Evolutionary conservation across 2,113 vertebrate species (phyloP), one percentile per base, ranked within the genome.

Genomic region (Nothoprocta pentlandii): DNA sequence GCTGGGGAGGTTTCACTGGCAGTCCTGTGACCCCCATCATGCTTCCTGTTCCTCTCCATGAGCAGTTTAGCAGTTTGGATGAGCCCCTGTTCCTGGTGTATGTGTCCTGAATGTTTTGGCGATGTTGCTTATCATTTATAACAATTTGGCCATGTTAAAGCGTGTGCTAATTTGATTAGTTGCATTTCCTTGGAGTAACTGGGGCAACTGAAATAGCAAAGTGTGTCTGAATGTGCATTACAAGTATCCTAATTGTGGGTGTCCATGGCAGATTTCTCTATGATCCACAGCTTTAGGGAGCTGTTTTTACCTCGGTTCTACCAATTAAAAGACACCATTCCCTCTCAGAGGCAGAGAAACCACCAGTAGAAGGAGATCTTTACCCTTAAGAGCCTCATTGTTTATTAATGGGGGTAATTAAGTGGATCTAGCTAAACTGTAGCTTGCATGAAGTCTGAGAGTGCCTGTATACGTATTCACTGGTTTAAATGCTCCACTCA

Each of bases 321-420:
- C 28, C 19, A 7, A 59, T n/a, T 39, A n/a, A 83, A 83, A 90
- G 39, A 9, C 13, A 58, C 20, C 8, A 5, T 59, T 89, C 92
- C 32, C n/a, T 62, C 56, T 70, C n/a, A n/a, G 19, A 85, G 49
- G 58, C 80, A 46, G 62, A 77, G 68, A 91, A 92, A 58, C 30
- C 62, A 74, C 64, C 73, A 89, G 51, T 46, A 64, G 49, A 89
- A 91, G 74, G 63, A 76, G 87, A 87, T 62, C 70, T 73, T 80
- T 84, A 47, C 66, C 89, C 46, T 79, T 86, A 94, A 91, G 36
- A 94, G 53, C 77, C 49, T 95, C 91, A 89, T 81, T 93, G 59
- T 59, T 93, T 90, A 88, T 95, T 95, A 94, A 90, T 79, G 68
- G 30, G 17, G 66, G 80, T 86, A 93, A 91, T 92, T 93, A 95